These are phyloP conservation scores for Trypoxylus dichotomus DNA, from an alignment of 1,140 invertebrate genomes.

Conservation along the genomic window DNA sequence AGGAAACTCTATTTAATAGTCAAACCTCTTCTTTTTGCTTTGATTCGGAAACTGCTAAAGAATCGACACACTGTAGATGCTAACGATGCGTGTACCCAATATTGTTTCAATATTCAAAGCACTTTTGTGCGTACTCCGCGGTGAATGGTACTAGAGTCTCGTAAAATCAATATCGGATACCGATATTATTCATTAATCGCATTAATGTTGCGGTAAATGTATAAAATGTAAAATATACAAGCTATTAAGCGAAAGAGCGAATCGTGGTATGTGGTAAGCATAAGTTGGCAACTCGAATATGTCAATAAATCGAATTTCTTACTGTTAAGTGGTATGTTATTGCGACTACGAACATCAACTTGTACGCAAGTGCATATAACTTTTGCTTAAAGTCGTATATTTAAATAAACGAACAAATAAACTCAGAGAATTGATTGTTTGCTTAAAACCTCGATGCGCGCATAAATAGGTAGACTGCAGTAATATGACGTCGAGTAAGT, in stretches of 20 bases:
- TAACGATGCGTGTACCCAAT: too few species aligned
- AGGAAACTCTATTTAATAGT: too few species aligned
- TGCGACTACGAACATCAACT: neutral
- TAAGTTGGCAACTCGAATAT: conserved; percentile 9
- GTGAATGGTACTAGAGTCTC: neutral
- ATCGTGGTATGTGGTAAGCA: neutral
- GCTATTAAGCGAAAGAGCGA: neutral
- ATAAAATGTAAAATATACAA: conserved; percentile 24
- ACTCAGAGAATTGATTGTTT: too few species aligned
- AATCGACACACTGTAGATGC: too few species aligned
- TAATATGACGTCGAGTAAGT: too few species aligned
- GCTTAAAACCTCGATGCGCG: too few species aligned
- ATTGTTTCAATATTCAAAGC: too few species aligned
- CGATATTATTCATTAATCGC: neutral
- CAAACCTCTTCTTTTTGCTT: too few species aligned
- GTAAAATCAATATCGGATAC: conserved; percentile 2
- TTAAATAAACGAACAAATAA: neutral
- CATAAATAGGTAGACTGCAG: too few species aligned
- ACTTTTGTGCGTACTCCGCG: neutral
- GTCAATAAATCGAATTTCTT: neutral
- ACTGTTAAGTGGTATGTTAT: neutral
- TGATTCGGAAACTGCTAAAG: too few species aligned
- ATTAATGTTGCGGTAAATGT: conserved; percentile 2
- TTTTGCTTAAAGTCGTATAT: conserved; percentile 12
- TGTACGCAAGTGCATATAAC: conserved; percentile 1